Evolutionary conservation across 2,888 invertebrate species (phyloP), one percentile per base, ranked within the genome.

Genomic region (Schizotus pectinicornis): DNA sequence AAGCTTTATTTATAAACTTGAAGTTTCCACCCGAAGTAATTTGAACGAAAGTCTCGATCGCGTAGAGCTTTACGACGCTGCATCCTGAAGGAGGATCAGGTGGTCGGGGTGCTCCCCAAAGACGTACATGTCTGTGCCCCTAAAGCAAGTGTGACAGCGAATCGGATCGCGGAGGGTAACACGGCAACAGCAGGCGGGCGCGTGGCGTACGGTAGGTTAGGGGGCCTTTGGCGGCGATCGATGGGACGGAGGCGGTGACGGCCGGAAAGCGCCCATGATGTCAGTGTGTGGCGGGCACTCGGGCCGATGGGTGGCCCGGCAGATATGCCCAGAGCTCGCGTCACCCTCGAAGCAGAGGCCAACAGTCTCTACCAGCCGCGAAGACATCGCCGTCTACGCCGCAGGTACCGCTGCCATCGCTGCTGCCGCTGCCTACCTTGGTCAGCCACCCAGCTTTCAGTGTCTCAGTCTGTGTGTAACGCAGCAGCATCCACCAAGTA

Each of bases 241-340:
- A 67, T 67, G 61, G 56, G 46, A 46, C 47, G 63, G 62, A 50
- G 63, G 56, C 57, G 63, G 66, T 50, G 58, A 36, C 50, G 39
- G 41, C 41, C 59, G 62, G 61, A 61, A 51, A 55, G 63, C 65
- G 60, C 34, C 56, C 52, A 49, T 31, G 49, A 12, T 59, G 62
- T 59, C 63, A 73, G 72, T 73, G 70, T 65, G 70, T 67, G 71
- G 63, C 65, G 67, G 70, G 70, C 70, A 64, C 66, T 71, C 71
- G 70, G 71, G 70, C 72, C 70, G 71, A 73, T 73, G 72, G 72
- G 72, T 65, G 71, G 71, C 71, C 72, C 70, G 68, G 70, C 67
- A 61, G 70, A 68, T 62, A 73, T 73, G 73, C 73, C 72, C 62
- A 69, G 71, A 72, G 70, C 73, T 64, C 72, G 73, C 63, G 73